Evolutionary conservation across 2,797 vertebrate genomes (phyloP), one percentile per base, ranked within the genome.

Genomic region (Centropyge bicolor): DNA sequence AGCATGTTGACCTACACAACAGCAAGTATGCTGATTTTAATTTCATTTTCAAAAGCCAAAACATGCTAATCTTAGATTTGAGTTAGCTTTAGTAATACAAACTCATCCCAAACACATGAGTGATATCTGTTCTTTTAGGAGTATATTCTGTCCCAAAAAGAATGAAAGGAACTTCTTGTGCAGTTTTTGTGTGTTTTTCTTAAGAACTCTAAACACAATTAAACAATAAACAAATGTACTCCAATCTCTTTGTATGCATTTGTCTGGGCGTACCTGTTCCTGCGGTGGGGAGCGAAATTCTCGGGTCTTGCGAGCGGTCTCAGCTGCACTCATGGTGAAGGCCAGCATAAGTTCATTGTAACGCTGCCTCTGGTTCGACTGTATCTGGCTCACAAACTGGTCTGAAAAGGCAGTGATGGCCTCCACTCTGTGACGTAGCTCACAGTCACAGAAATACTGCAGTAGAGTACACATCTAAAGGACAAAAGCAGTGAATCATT

Each of bases 381-480:
- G 98, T 38, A 99, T 95, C 40, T 94, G 93, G 76, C 90, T 95
- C 70, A 99, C 95, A 12, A 98, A 98, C 73, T 94, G 84, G 89
- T 99, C 97, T 0, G 97, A 97, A 84, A 97, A 98, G 0, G 98
- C 96, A 0, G 95, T 96, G 64, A 98, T 96, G 70, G 96, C 96
- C 90, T 99, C 97, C 9, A 99, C 97, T 1, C 98, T 95, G 94
- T 99, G 98, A 70, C 98, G 97, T 22, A 98, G 93, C 90, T 99
- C 98, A 78, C 97, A 97, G 93, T 98, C 97, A 74, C 98, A 99
- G 94, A 99, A 98, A 89, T 97, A 97, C 92, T 99, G 97, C 86
- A 99, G 95, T 8, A 99, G 95, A 69, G 96, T 95, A 65, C 98
- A 99, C 97, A 98, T 98, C 98, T 99, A 73, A 70, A 70, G 35